A percentile compares a stretch with the other conserved stretches of the same genome.
phyloP scores from a whole-genome alignment of 2,888 invertebrate genomes.

The Andrena marginata region DNA sequence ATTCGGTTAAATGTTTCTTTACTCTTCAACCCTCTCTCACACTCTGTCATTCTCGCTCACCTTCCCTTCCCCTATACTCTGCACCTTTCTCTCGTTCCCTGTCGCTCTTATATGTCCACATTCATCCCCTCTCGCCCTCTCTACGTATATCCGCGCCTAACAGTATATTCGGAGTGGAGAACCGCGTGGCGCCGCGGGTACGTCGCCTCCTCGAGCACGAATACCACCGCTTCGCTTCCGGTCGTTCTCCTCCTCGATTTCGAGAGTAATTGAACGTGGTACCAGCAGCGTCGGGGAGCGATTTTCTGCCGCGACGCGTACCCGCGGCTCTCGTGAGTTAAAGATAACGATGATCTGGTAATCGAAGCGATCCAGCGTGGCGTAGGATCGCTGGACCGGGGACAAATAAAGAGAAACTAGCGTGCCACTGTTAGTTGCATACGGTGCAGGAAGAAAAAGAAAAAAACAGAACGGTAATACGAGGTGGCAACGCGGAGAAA shows the following conservation, averaged over 20 bases:
- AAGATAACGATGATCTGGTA: conserved; percentile 1
- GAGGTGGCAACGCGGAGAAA: conserved; percentile 4
- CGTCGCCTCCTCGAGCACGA: not conserved
- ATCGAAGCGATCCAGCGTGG: not conserved
- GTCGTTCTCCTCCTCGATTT: not conserved
- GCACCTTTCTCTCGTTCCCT: conserved; percentile 7
- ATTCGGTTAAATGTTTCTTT: conserved; percentile 50
- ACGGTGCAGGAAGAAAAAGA: not conserved
- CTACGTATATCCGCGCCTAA: conserved; percentile 38
- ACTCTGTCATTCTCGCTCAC: not conserved
- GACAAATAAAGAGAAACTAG: not conserved
- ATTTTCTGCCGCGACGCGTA: not conserved
- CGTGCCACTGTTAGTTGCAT: not conserved
- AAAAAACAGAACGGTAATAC: not conserved
- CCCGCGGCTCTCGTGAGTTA: not conserved
- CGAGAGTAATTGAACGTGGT: not conserved
- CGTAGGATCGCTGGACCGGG: not conserved
- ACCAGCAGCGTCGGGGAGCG: no score
- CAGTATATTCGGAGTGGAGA: conserved; percentile 46
- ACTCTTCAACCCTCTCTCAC: conserved; percentile 7
- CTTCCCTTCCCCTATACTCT: not conserved
- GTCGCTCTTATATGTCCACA: conserved; percentile 17
- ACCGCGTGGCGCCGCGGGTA: conserved; percentile 35
- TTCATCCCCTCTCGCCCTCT: conserved; percentile 17
- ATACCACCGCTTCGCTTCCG: not conserved